phyloP scores from a whole-genome alignment of 2,113 vertebrate species.

The Neomonachus schauinslandi region DNA sequence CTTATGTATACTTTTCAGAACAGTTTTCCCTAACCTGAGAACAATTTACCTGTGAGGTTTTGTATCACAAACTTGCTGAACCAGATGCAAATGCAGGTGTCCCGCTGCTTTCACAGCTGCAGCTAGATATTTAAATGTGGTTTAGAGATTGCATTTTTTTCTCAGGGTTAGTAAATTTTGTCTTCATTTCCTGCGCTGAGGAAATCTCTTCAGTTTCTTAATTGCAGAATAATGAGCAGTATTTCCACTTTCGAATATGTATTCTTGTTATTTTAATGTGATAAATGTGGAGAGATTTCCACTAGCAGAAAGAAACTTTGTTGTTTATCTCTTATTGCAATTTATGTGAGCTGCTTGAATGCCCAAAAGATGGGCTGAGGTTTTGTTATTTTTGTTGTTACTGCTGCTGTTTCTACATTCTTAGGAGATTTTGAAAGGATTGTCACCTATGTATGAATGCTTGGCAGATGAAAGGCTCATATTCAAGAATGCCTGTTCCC shows the following conservation, averaged over 20 bases:
- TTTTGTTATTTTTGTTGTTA: not conserved
- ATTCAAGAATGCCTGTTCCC: not conserved
- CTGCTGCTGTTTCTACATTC: not conserved
- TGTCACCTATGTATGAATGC: not conserved
- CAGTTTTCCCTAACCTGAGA: conserved; percentile 18
- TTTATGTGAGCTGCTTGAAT: not conserved
- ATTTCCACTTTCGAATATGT: conserved; percentile 56
- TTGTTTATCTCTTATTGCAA: not conserved
- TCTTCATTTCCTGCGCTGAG: conserved; percentile 68
- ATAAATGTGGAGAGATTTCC: conserved; percentile 46
- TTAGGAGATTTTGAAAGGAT: not conserved
- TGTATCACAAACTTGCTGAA: conserved; percentile 72
- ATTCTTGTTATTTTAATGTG: conserved; percentile 51
- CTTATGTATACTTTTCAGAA: conserved; percentile 25
- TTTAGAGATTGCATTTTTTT: conserved; percentile 78
- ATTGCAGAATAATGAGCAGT: conserved; percentile 70
- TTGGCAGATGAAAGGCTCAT: not conserved
- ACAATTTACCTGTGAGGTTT: conserved; percentile 75
- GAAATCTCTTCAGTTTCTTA: conserved; percentile 66
- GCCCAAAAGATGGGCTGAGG: not conserved
- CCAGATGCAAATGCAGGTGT: conserved; percentile 82
- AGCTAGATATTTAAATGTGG: conserved; percentile 76
- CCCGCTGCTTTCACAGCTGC: conserved; percentile 82
- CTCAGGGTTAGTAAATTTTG: conserved; percentile 64
- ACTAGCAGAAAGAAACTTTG: not conserved